Conservation (phyloP, 2,113 vertebrate genomes). For the Mellivora capensis region DNA sequence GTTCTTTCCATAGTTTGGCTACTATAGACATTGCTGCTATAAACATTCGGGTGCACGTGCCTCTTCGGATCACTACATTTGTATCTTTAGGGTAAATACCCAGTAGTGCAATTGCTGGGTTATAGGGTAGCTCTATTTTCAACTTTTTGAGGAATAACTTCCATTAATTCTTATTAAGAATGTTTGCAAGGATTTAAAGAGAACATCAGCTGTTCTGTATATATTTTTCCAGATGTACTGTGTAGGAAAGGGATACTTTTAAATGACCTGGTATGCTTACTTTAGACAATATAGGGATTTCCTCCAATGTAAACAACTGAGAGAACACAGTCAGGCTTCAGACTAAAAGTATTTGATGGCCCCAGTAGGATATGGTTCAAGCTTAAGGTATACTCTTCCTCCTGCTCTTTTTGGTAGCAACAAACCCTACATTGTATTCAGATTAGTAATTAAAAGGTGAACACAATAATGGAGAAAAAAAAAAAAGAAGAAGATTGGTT, state of each 20-base stretch:
- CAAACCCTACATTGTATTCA: background rate
- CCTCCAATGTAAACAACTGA: background rate
- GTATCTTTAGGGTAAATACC: no score
- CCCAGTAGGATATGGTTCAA: background rate
- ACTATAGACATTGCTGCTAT: no score
- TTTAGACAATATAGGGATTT: background rate
- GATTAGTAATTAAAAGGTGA: background rate
- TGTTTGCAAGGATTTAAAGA: background rate
- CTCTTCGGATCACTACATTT: no score
- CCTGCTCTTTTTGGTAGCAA: background rate
- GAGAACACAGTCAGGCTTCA: background rate
- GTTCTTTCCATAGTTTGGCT: no score
- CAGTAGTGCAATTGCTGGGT: no score
- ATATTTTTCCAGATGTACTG: background rate
- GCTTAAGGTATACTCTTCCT: background rate
- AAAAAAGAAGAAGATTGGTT: background rate
- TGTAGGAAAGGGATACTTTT: background rate
- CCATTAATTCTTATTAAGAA: background rate
- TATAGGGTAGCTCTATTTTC: no score
- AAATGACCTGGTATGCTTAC: background rate
- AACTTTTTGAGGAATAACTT: background rate
- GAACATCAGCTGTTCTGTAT: background rate
- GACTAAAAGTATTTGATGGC: background rate
- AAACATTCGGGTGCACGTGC: no score
- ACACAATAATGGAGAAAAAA: background rate